phyloP scores from a whole-genome alignment of 30 jellyfish, hydroid and myxozoan species.

The Clytia hemisphaerica region DNA sequence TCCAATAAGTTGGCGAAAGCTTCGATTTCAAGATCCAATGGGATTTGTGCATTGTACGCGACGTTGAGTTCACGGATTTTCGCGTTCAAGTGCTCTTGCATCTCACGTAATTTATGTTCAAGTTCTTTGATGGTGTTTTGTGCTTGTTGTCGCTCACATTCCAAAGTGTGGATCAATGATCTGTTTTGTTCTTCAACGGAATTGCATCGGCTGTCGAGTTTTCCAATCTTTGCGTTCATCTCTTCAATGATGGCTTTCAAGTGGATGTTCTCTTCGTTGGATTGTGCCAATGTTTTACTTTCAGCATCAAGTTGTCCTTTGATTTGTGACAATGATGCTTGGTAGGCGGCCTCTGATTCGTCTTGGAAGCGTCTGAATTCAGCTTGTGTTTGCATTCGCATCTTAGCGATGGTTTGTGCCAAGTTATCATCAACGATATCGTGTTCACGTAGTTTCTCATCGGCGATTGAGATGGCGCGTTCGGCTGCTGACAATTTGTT shows the following conservation, averaged over 20 bases:
- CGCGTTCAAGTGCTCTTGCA: slow-evolving; percentile 60
- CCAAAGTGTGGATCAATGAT: slow-evolving; percentile 64
- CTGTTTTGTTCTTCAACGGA: slow-evolving; percentile 61
- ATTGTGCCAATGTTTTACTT: slow-evolving; percentile 52
- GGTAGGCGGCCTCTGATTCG: slow-evolving; percentile 76
- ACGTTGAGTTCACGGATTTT: slow-evolving; percentile 59
- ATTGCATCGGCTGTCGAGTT: slow-evolving; percentile 61
- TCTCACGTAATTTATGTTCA: slow-evolving; percentile 48
- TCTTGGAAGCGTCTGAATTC: slow-evolving; percentile 72
- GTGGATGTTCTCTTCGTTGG: slow-evolving; percentile 71
- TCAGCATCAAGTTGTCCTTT: slow-evolving; percentile 60
- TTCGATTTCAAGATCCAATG: slow-evolving; percentile 75
- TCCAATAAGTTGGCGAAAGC: slow-evolving; percentile 67
- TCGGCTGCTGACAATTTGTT: slow-evolving; percentile 67
- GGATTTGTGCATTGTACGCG: slow-evolving; percentile 61
- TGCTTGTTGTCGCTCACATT: slow-evolving; percentile 75
- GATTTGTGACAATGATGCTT: slow-evolving; percentile 46
- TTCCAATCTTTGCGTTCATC: slow-evolving; percentile 54
- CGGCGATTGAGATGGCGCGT: slow-evolving; percentile 53
- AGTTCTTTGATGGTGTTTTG: slow-evolving; percentile 52
- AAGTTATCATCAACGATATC: slow-evolving; percentile 72
- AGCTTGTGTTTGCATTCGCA: slow-evolving; percentile 75
- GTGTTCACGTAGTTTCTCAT: slow-evolving; percentile 70
- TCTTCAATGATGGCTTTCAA: slow-evolving; percentile 81
- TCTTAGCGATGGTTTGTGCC: slow-evolving; percentile 51